Percentiles rank a stretch among this genome's conserved stretches.
These are phyloP conservation scores for Ramphastos sulfuratus DNA, from an alignment of 2,113 vertebrate genomes.

Conservation along the genomic window DNA sequence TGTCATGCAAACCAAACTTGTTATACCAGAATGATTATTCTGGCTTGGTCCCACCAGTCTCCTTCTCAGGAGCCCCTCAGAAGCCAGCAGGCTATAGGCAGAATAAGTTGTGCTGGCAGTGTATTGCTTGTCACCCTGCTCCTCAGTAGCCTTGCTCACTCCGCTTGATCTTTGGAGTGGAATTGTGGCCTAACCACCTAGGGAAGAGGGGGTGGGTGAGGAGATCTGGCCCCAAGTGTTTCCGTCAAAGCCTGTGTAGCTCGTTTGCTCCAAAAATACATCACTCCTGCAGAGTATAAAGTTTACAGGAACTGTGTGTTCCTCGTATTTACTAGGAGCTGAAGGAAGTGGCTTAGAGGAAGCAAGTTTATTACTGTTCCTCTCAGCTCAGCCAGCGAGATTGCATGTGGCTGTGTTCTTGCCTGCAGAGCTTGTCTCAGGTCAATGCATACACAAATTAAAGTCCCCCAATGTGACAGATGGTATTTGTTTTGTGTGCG, in stretches of 20 bases:
- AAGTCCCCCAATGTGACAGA: constrained; percentile 35
- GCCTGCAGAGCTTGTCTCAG: constrained; percentile 49
- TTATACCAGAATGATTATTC: neutral
- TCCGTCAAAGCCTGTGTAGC: neutral
- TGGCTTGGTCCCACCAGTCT: neutral
- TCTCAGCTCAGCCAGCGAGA: neutral
- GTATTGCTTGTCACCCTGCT: neutral
- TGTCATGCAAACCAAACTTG: neutral
- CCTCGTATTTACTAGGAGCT: neutral
- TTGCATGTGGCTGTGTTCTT: neutral
- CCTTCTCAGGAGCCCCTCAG: neutral
- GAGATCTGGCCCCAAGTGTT: neutral
- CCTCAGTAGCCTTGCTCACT: neutral
- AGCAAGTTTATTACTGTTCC: neutral
- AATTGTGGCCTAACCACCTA: neutral
- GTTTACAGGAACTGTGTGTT: neutral
- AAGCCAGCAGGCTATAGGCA: neutral
- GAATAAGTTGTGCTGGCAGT: neutral
- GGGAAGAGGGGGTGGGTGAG: neutral
- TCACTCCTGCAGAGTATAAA: neutral
- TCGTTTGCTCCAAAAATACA: neutral
- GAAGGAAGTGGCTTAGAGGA: neutral
- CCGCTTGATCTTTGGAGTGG: neutral
- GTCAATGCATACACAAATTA: constrained; percentile 35
- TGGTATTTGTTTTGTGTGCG: constrained; percentile 1